A percentile compares a stretch with the other conserved stretches of the same genome.
phyloP scores from a whole-genome alignment of 2,797 vertebrate species.

The Coregonus ussuriensis region DNA sequence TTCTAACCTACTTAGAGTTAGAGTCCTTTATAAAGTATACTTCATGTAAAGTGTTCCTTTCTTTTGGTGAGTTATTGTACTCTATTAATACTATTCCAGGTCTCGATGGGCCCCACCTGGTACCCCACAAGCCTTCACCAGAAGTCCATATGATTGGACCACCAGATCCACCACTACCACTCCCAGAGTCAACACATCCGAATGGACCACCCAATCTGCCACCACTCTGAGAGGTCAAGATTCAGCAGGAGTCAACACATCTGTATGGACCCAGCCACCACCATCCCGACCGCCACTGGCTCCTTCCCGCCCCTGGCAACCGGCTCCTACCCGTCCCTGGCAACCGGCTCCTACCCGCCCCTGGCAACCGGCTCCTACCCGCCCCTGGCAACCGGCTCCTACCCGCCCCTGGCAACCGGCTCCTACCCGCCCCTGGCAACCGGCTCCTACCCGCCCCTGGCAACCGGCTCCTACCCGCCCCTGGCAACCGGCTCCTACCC shows the following conservation, averaged over 20 bases:
- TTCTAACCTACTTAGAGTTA: too few relatives aligned
- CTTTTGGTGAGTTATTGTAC: not conserved
- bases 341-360: not conserved
- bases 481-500: too few relatives aligned
- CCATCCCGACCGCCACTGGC: conserved; percentile 44
- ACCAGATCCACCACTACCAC: not conserved
- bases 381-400: too few relatives aligned
- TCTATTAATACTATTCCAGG: conserved; percentile 44
- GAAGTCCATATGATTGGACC: not conserved
- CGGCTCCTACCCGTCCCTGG: too few relatives aligned
- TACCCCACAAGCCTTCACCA: conserved; percentile 18
- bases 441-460: not conserved
- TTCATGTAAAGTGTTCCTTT: not conserved
- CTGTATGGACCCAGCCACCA: conserved; percentile 10
- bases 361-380: not conserved
- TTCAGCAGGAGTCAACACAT: not conserved
- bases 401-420: not conserved
- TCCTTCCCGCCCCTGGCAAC: conserved; percentile 46
- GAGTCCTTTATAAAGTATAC: too few relatives aligned
- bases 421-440: too few relatives aligned
- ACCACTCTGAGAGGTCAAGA: conserved; percentile 4
- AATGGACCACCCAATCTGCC: conserved; percentile 30
- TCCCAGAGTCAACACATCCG: not conserved
- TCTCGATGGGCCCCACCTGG: conserved; percentile 24
- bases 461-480: too few relatives aligned